Base-by-base conservation (phyloP, 53 echinoderm and acorn worm species). In the Henricia sp. region DNA sequence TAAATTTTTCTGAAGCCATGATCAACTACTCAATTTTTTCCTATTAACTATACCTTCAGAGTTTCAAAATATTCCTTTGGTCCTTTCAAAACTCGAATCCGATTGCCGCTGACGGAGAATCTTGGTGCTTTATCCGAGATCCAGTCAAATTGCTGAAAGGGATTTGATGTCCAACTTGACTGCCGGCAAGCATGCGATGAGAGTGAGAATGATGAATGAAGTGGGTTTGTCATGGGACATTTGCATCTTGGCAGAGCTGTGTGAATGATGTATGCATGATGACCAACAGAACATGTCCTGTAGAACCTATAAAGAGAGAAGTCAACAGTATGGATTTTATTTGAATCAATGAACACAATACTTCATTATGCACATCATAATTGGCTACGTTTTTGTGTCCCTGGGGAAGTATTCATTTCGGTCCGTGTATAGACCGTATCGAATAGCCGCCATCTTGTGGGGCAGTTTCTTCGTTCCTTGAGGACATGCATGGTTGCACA, bases 31-130 rank as follows among this genome's bases (percentile, higher is more conserved):
- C n/a, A n/a, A n/a, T n/a, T n/a, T n/a, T n/a, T n/a, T n/a, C n/a
- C n/a, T n/a, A n/a, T n/a, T n/a, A 9, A 1, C 48, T 67, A 21
- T 52, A 96, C 96, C 89, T 96, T 96, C 0, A 96, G 74, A 0
- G 91, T 85, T 26, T 86, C 55, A 67, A 84, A 96, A 71, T 84
- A 96, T 44, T 91, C 87, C 8, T 55, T 27, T 50, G 93, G 93
- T 24, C 83, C 96, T 12, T 71, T 55, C 19, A 94, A 70, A 13
- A 94, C 55, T 17, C 83, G 74, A 1, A 96, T 77, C 42, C 88
- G 63, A 9, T 88, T 74, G 33, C 96, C 96, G 16, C 56, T 64
- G 17, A 96, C 88, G 14, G 67, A 67, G 82, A 96, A 96, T 3
- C 69, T 74, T 29, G 93, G 96, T 3, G 93, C 89, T 68, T 77